phyloP scores from a whole-genome alignment of 2,888 invertebrate species.

The Acrobasis consociella region DNA sequence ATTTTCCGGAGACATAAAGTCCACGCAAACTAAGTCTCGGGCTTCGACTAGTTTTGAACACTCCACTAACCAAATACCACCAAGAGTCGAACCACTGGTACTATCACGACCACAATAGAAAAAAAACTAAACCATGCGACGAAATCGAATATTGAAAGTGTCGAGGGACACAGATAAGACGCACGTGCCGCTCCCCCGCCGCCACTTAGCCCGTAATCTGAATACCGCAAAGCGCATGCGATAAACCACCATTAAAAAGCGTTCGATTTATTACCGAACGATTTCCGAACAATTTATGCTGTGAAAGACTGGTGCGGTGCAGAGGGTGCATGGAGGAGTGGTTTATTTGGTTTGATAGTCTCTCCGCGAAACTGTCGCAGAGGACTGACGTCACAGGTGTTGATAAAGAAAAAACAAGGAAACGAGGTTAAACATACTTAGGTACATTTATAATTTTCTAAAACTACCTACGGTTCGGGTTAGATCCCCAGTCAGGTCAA shows the following conservation, averaged over 20 bases:
- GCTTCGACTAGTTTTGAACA: no score
- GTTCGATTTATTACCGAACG: conserved; percentile 81
- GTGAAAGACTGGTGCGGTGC: conserved; percentile 31
- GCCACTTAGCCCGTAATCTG: conserved; percentile 80
- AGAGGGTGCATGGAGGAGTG: conserved; percentile 21
- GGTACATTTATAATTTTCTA: no score
- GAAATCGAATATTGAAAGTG: conserved; percentile 82
- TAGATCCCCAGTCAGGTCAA: no score
- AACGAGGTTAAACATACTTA: no score
- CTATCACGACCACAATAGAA: conserved; percentile 10
- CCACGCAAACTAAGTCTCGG: no score
- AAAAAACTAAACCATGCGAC: conserved; percentile 62
- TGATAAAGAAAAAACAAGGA: no score
- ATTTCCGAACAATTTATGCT: conserved; percentile 74
- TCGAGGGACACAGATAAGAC: conserved; percentile 77
- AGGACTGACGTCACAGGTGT: no score
- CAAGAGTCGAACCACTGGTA: no score
- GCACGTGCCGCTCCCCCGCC: conserved; percentile 76
- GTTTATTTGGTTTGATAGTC: not conserved
- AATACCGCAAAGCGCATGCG: conserved; percentile 80
- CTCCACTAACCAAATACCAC: no score
- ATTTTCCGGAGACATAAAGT: no score
- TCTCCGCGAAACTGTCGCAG: not conserved
- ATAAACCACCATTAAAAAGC: conserved; percentile 82
- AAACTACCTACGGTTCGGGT: no score